These are phyloP conservation scores for Caenorhabditis japonica DNA, from an alignment of 2,888 invertebrate genomes.

Conservation along the genomic window DNA sequence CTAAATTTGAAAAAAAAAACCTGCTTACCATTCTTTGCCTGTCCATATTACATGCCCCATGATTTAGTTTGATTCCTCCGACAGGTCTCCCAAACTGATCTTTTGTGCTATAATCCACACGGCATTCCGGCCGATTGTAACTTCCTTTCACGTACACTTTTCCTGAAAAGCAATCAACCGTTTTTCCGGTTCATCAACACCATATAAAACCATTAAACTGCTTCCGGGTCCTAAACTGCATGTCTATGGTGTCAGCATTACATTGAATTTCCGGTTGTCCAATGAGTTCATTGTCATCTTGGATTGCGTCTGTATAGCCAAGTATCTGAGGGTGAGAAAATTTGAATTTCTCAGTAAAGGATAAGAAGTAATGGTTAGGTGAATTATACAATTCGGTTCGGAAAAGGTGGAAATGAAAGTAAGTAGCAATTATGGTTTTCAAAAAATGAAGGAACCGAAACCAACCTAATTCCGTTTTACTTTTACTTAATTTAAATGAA, in stretches of 20 bases:
- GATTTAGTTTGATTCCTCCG: conserved; percentile 74
- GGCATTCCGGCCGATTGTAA: conserved; percentile 75
- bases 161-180: conserved; percentile 55
- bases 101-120: conserved; percentile 60
- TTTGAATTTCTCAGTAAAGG: background rate
- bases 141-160: conserved; percentile 77
- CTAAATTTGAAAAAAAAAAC: background rate
- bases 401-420: too few species aligned
- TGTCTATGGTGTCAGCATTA: conserved; percentile 75
- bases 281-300: conserved; percentile 65
- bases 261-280: conserved; percentile 75
- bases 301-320: conserved; percentile 33
- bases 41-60: conserved; percentile 77
- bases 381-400: too few species aligned
- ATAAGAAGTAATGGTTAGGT: too few species aligned
- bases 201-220: conserved; percentile 66
- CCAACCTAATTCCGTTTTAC: background rate
- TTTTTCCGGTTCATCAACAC: background rate
- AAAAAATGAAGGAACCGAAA: too few species aligned
- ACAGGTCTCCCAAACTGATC: conserved; percentile 67
- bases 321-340: conserved; percentile 34
- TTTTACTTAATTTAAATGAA: background rate
- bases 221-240: conserved; percentile 72
- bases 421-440: too few species aligned
- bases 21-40: conserved; percentile 74